Base-by-base conservation (phyloP, 2,888 invertebrate genomes). In the Chironomus tentans region DNA sequence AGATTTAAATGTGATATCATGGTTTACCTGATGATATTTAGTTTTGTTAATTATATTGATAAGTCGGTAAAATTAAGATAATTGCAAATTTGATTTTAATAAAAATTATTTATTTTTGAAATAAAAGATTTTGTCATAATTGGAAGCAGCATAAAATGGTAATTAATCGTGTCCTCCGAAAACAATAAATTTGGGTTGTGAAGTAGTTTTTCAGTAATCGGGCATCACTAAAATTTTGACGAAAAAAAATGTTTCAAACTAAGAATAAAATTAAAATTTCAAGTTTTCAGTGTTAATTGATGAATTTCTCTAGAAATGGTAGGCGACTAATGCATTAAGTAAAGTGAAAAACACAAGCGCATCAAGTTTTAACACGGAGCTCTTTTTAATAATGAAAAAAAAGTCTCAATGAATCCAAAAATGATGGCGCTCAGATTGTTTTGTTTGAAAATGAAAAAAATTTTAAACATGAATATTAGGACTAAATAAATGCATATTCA, bases 371-470 rank as follows among this genome's bases (percentile, higher is more conserved):
- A 24, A 24, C 15, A 48, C 15, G 65, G 68, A 74, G 18, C 18
- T 61, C 22, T 74, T 74, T 72, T 74, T 74, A 74, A 68, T 74
- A 24, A 74, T 48, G 74, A 21, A 47, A 68, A 74, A 72, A 48
- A 68, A 68, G 68, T 68, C 65, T 61, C 74, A 74, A 48, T 74
- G 62, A 65, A 73, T 73, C 72, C 15, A 61, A 73, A 73, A 73
- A 73, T 73, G 74, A 74, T 74, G 74, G 74, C 74, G 74, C 74
- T 74, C 74, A 61, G 65, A 68, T 74, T 74, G 74, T 74, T 74
- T 74, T 74, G 74, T 74, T 74, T 74, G 74, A 74, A 74, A 74
- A 74, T 65, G 65, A 74, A 68, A 73, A 73, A 74, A 74, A 73
- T 21, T 68, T 62, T 13, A 62, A 74, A 48, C 13, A 18, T 12